Conservation (phyloP, 2,797 vertebrate species). For the Acanthiza pusilla region DNA sequence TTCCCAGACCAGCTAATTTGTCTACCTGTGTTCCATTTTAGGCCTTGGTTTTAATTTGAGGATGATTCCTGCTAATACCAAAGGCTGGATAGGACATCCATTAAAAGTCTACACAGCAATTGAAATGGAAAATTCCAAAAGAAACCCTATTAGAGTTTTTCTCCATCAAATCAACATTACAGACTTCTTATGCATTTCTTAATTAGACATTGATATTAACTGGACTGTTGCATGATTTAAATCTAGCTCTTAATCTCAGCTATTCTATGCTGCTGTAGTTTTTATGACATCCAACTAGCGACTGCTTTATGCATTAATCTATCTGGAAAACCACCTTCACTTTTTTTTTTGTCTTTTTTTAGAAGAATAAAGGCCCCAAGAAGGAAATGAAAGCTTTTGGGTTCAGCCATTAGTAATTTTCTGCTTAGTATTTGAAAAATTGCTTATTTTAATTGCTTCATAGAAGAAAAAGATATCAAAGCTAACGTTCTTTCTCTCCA, state of each 20-base stretch:
- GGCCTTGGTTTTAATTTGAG: constrained; percentile 51
- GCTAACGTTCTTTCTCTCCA: constrained; percentile 69
- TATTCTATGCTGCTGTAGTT: constrained; percentile 64
- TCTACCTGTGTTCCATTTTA: constrained; percentile 54
- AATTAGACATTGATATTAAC: constrained; percentile 69
- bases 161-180: constrained; percentile 69
- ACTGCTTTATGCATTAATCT: constrained; percentile 65
- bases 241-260: constrained; percentile 69
- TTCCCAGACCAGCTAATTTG: constrained; percentile 43
- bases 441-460: constrained; percentile 70
- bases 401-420: constrained; percentile 70
- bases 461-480: constrained; percentile 74
- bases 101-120: constrained; percentile 46
- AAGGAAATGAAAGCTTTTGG: constrained; percentile 70
- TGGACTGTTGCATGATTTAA: constrained; percentile 64
- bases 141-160: constrained; percentile 60
- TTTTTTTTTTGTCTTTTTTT: constrained; percentile 64
- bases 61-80: constrained; percentile 35
- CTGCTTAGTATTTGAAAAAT: constrained; percentile 72
- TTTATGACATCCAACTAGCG: constrained; percentile 66
- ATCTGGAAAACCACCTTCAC: constrained; percentile 66
- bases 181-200: constrained; percentile 73
- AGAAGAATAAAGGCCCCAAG: constrained; percentile 64
- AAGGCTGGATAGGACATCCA: constrained; percentile 38
- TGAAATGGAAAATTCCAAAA: constrained; percentile 67